A percentile compares a stretch with the other conserved stretches of the same genome.
These are phyloP conservation scores for Caenorhabditis virilis DNA, from an alignment of 2,888 invertebrate genomes.

Conservation along the genomic window DNA sequence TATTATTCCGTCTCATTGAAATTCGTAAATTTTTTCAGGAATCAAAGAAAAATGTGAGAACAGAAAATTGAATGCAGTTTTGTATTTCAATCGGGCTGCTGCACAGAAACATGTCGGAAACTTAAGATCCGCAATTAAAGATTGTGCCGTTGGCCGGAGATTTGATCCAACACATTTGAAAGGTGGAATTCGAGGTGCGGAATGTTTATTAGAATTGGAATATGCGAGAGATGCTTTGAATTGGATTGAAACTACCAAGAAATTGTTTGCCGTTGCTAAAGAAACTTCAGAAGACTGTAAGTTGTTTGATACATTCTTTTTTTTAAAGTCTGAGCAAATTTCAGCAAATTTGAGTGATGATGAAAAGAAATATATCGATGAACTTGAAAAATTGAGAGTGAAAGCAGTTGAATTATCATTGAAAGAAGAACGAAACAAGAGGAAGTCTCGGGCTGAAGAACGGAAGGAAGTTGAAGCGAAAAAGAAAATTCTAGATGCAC, in stretches of 20 bases:
- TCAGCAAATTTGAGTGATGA: constrained; percentile 38
- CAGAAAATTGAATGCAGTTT: constrained; percentile 79
- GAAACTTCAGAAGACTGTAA: constrained; percentile 36
- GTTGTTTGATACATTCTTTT: constrained; percentile 2
- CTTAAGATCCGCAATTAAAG: constrained; percentile 73
- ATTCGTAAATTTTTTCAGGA: constrained; percentile 69
- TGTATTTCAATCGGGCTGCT: constrained; percentile 90
- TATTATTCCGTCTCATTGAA: no score
- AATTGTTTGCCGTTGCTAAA: constrained; percentile 36
- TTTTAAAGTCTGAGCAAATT: constrained; percentile 3
- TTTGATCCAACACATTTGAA: constrained; percentile 69
- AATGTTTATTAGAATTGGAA: constrained; percentile 58
- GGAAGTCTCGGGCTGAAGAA: constrained; percentile 41
- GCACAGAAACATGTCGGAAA: constrained; percentile 81
- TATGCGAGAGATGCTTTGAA: constrained; percentile 52
- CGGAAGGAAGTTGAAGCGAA: constrained; percentile 71
- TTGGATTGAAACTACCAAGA: constrained; percentile 52
- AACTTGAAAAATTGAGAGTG: constrained; percentile 29
- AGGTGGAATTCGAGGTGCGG: constrained; percentile 73
- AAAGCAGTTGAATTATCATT: constrained; percentile 35
- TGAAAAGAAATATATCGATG: constrained; percentile 40
- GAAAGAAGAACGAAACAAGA: constrained; percentile 43
- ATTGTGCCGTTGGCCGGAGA: constrained; percentile 81
- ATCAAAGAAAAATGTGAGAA: constrained; percentile 80
- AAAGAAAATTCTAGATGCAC: constrained; percentile 70